Evolutionary conservation across 2,797 vertebrate species (phyloP).

Genomic region (Anniella stebbinsi): DNA sequence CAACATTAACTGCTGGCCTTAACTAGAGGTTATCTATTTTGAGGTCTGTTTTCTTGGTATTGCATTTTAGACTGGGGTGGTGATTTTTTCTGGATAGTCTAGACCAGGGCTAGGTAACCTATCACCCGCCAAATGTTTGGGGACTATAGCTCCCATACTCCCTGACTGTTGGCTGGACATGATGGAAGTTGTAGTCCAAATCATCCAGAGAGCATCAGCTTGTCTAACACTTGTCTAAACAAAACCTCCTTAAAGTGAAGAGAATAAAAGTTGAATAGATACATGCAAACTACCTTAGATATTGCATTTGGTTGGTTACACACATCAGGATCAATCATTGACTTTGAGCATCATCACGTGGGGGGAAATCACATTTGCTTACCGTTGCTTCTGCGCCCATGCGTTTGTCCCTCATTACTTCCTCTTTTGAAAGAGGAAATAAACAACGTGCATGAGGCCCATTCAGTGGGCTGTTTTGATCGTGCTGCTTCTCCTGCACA

Average conservation of each 20-base stretch:
- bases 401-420: too few species aligned
- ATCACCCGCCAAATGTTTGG: background rate
- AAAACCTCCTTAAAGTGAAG: constrained; percentile 7
- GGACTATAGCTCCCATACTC: background rate
- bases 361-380: too few species aligned
- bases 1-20: background rate
- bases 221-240: background rate
- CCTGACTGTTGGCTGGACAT: background rate
- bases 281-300: background rate
- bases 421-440: too few species aligned
- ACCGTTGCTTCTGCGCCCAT: too few species aligned
- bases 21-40: background rate
- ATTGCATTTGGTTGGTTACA: background rate
- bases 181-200: too few species aligned
- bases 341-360: background rate
- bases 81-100: background rate
- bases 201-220: background rate
- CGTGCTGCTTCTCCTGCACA: too few species aligned
- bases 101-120: background rate
- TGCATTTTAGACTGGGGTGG: background rate
- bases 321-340: background rate
- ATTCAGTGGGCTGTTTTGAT: too few species aligned
- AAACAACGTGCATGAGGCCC: too few species aligned
- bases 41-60: background rate
- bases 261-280: background rate